Percentiles rank a stretch among this genome's conserved stretches.
phyloP scores from a whole-genome alignment of 2,888 invertebrate genomes.

The Eulithis prunata region DNA sequence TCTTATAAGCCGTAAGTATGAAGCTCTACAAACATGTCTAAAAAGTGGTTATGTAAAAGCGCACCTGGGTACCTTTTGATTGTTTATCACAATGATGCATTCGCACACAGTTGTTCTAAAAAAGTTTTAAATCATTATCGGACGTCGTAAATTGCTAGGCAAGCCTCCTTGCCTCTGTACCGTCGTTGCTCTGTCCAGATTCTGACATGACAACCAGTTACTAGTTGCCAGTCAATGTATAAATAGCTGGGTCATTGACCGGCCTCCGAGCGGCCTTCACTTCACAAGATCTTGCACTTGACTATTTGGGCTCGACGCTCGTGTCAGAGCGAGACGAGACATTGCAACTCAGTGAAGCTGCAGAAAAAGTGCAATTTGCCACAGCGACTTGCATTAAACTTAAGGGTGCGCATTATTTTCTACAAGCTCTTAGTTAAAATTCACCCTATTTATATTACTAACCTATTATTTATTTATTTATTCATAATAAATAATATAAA shows the following conservation, averaged over 20 bases:
- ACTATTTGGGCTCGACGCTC: conserved; percentile 45
- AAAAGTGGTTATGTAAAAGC: conserved; percentile 12
- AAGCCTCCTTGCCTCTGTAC: conserved; percentile 56
- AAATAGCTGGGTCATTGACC: conserved; percentile 81
- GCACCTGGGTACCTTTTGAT: background rate
- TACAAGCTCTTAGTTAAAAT: conserved; percentile 1
- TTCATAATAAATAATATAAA: too few species aligned
- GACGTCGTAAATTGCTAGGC: conserved; percentile 37
- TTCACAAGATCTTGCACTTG: conserved; percentile 47
- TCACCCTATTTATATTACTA: too few species aligned
- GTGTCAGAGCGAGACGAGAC: conserved; percentile 41
- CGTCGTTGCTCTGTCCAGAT: conserved; percentile 37
- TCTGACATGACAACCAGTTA: conserved; percentile 50
- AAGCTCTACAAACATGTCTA: background rate
- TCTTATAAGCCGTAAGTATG: background rate
- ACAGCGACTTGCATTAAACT: conserved; percentile 26
- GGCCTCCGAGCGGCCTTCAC: conserved; percentile 80
- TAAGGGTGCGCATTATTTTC: conserved; percentile 18
- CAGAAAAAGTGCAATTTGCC: conserved; percentile 28
- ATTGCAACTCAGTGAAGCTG: conserved; percentile 14
- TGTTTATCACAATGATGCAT: conserved; percentile 14
- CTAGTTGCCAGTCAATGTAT: conserved; percentile 59
- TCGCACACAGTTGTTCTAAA: conserved; percentile 9
- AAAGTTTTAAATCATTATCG: conserved; percentile 28
- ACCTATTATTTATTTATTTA: too few species aligned